These are phyloP conservation scores for Lycodopsis pacificus DNA, from an alignment of 2,797 vertebrate genomes.

Conservation along the genomic window DNA sequence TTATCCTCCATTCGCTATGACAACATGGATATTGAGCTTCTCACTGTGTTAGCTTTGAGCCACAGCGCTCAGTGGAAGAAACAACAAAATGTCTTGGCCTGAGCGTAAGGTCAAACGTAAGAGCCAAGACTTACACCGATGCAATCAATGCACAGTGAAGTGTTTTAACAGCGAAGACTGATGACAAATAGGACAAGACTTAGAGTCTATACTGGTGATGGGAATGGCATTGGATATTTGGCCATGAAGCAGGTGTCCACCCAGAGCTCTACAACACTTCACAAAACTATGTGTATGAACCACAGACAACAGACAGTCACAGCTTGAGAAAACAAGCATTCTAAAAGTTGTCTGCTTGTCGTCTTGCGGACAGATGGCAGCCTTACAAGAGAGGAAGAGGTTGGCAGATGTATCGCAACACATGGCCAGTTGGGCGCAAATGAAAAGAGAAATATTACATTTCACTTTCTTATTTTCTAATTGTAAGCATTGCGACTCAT, in stretches of 20 bases:
- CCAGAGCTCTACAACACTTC: too few relatives aligned
- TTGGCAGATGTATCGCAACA: conserved; percentile 18
- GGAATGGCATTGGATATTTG: not conserved
- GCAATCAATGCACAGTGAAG: conserved; percentile 10
- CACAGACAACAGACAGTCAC: too few relatives aligned
- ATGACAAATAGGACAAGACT: not conserved
- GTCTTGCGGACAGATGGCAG: not conserved
- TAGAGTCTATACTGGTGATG: not conserved
- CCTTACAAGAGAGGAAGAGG: not conserved
- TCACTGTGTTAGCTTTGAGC: conserved; percentile 31
- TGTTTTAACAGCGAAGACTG: not conserved
- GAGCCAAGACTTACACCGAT: conserved; percentile 3
- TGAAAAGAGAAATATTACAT: not conserved
- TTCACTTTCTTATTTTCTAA: not conserved
- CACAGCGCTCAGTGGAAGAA: conserved; percentile 27
- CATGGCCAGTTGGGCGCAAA: conserved; percentile 4
- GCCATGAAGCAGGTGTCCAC: not conserved
- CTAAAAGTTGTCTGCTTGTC: too few relatives aligned
- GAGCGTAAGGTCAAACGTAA: conserved; percentile 17
- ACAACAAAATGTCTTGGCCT: conserved; percentile 17
- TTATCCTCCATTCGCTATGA: conserved; percentile 46
- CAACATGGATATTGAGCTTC: conserved; percentile 42
- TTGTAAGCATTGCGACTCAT: not conserved
- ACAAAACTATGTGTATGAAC: too few relatives aligned
- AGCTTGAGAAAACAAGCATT: too few relatives aligned